Percentiles rank a stretch among this genome's conserved stretches.
phyloP scores from a whole-genome alignment of 2,113 vertebrate species.

The Dromiciops gliroides region DNA sequence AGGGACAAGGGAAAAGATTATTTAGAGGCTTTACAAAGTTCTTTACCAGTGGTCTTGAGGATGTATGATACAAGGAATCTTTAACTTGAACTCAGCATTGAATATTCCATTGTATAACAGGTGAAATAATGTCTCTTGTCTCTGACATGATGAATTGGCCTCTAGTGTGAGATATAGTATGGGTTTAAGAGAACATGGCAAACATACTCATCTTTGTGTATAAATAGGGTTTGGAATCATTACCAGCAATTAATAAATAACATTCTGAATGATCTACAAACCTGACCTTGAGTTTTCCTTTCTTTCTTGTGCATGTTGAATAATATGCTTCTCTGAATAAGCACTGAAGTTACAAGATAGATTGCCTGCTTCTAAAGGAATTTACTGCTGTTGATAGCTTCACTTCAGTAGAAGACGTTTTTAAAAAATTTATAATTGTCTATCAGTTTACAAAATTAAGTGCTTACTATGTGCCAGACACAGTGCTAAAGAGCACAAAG shows the following conservation, averaged over 20 bases:
- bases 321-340: background rate
- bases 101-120: conserved; percentile 40
- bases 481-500: background rate
- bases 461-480: background rate
- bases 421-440: conserved; percentile 15
- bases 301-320: conserved; percentile 37
- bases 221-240: conserved; percentile 36
- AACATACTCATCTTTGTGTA: background rate
- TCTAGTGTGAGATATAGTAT: conserved; percentile 34
- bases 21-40: conserved; percentile 21
- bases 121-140: conserved; percentile 39
- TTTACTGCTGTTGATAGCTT: conserved; percentile 23
- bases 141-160: conserved; percentile 28
- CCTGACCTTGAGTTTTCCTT: conserved; percentile 18
- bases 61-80: background rate
- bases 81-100: conserved; percentile 2
- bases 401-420: conserved; percentile 11
- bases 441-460: background rate
- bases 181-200: background rate
- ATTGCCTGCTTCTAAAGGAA: conserved; percentile 38
- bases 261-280: conserved; percentile 36
- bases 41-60: conserved; percentile 19
- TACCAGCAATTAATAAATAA: conserved; percentile 12
- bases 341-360: background rate
- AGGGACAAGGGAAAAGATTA: background rate